Conservation (phyloP, 2,797 vertebrate species). For the Pangasius macronema region DNA sequence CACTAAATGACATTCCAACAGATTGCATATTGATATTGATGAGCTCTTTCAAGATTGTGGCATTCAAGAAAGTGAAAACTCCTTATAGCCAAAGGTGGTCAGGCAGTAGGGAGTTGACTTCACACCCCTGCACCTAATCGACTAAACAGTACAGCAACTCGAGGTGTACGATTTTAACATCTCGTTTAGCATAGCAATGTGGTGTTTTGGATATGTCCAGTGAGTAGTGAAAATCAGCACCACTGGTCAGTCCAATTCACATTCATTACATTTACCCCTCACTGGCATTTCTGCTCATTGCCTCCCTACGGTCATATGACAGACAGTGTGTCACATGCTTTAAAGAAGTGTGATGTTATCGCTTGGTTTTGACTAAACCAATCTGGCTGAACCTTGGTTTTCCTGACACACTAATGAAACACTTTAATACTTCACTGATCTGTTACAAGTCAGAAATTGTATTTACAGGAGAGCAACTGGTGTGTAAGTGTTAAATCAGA, state of each 20-base stretch:
- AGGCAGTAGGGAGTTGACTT: neutral
- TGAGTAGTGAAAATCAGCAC: neutral
- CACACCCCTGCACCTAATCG: too few relatives aligned
- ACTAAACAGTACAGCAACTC: neutral
- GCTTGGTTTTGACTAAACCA: neutral
- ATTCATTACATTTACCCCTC: neutral
- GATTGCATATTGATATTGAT: neutral
- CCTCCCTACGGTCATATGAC: neutral
- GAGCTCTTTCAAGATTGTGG: too few relatives aligned
- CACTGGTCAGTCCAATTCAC: neutral
- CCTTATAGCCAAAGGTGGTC: neutral
- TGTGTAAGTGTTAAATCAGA: conserved; percentile 2
- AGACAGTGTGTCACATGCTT: neutral
- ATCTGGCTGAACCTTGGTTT: neutral
- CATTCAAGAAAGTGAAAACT: neutral
- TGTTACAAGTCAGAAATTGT: neutral
- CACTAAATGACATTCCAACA: neutral
- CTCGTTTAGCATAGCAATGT: neutral
- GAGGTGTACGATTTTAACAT: neutral
- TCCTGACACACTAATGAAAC: neutral
- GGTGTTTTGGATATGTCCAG: neutral
- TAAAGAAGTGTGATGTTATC: neutral
- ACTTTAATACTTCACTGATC: neutral
- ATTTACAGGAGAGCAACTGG: neutral
- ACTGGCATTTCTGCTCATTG: neutral